Evolutionary conservation across 2,888 invertebrate species (phyloP), one percentile per base, ranked within the genome.

Genomic region (Ectemnius cavifrons): DNA sequence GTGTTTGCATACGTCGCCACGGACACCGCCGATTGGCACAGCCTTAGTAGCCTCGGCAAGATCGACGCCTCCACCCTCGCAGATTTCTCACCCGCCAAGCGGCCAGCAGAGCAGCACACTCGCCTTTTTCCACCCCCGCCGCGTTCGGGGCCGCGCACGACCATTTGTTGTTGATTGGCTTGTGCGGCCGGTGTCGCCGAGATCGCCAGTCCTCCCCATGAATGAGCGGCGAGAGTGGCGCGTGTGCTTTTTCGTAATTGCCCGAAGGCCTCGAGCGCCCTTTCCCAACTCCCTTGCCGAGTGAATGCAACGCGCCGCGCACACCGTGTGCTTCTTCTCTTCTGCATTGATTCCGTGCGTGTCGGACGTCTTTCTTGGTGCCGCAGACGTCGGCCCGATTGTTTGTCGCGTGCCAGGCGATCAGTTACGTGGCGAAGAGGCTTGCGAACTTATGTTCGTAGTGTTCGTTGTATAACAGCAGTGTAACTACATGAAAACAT

Each of bases 211-310:
- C 77, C 72, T 69, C 77, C 16, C 37, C 72, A 72, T 77, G 77
- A 77, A 77, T 72, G 77, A 67, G 71, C 71, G 66, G 49, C 77
- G 77, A 67, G 77, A 66, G 72, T 67, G 69, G 69, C 77, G 77
- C 56, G 77, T 69, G 69, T 72, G 37, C 16, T 52, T 69, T 63
- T 59, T 56, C 49, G 68, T 72, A 67, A 73, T 72, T 64, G 57
- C 61, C 27, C 63, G 59, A 71, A 52, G 67, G 65, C 64, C 63
- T 60, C 46, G 72, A 63, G 60, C 67, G 67, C 47, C 63, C 65
- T 57, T 23, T 37, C 58, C 37, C 64, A 63, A 52, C 60, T 20
- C 63, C 47, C 62, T 66, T 57, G 70, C n/a, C 28, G 37, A 49
- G 58, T 66, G 68, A 69, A 69, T 66, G 64, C 37, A 37, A 37